Evolutionary conservation across 2,113 vertebrate genomes (phyloP), one percentile per base, ranked within the genome.

Genomic region (Otolemur garnettii): DNA sequence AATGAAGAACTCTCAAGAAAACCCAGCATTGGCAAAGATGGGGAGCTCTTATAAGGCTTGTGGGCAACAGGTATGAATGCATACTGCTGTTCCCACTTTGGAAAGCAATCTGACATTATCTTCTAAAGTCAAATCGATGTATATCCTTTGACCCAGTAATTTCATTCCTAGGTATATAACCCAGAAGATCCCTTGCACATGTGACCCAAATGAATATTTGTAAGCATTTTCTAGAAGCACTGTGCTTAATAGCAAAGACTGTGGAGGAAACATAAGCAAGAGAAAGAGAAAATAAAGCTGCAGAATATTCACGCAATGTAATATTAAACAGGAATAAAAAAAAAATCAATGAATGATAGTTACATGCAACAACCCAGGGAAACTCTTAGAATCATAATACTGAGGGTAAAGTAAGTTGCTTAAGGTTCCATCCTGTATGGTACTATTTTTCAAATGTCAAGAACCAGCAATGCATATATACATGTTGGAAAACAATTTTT

Each of bases 1-100:
- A 59, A 64, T 35, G 24, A 83, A 96, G 35, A 45, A 8, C 4
- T 9, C 21, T 78, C 93, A 33, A 84, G 93, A 94, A 74, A 84
- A 42, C 33, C 22, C 21, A n/a, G 17, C 4, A 7, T 33, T 38
- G 60, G 18, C 59, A 64, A 69, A 30, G 60, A 42, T 4, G 7
- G n/a, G 4, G 74, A 30, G 8, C 59, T 26, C 6, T 3, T 50
- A 24, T 28, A 38, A 21, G 30, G 3, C 22, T 45, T 62, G 18
- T 0, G 0, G 17, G 18, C 5, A n/a, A 21, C 38, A 53, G 19
- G 59, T n/a, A 6, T 60, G 35, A n/a, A 28, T 53, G 1, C 28
- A 2, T 3, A 50, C 3, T 28, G 9, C 5, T 35, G 42, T 1
- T 15, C 10, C 18, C 19, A 24, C 42, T 87, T 75, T 35, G 62